Evolutionary conservation across 2,113 vertebrate species (phyloP).

Genomic region (Platycercus adscitus): DNA sequence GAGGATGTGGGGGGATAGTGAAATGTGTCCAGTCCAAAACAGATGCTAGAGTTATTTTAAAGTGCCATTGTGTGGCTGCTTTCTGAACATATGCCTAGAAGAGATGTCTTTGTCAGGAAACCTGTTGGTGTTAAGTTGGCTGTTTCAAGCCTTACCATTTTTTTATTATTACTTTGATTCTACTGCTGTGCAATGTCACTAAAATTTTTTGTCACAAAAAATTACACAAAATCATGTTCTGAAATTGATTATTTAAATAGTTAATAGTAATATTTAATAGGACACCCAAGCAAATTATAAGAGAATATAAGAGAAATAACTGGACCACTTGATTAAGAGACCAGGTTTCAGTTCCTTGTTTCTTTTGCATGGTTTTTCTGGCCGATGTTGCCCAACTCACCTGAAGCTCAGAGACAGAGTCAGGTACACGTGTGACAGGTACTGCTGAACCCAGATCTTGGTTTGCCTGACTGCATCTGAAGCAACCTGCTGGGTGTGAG

Average conservation of each 20-base stretch:
- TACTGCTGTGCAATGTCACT: not conserved
- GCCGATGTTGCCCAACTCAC: not conserved
- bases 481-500: not conserved
- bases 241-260: not conserved
- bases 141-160: not conserved
- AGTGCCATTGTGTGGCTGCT: not conserved
- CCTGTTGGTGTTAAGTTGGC: not conserved
- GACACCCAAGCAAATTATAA: not conserved
- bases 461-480: not conserved
- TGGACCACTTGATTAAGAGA: not conserved
- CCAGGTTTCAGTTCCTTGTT: not conserved
- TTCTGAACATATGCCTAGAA: not conserved
- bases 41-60: not conserved
- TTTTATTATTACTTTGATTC: not conserved
- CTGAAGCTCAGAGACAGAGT: not conserved
- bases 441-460: not conserved
- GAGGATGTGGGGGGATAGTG: accelerated
- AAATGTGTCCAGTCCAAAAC: not conserved
- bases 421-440: not conserved
- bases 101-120: not conserved
- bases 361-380: not conserved
- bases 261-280: not conserved
- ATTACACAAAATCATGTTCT: not conserved
- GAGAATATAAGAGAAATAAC: not conserved
- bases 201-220: too few species aligned